Conservation (phyloP, 1,140 invertebrate genomes). For the Zophobas morio region DNA sequence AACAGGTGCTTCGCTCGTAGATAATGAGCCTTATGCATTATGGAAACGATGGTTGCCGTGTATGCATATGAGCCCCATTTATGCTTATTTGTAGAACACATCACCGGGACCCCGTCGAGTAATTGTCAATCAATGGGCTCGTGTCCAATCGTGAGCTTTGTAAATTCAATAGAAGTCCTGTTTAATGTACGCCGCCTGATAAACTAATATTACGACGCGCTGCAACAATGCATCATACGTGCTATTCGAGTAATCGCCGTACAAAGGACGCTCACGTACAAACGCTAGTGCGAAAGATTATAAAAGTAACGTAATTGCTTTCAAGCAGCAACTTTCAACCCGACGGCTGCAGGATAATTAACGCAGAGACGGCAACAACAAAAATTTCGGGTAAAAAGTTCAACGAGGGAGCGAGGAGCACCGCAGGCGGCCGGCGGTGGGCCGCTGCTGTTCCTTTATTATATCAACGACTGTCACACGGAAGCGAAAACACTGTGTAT, state of each 20-base stretch:
- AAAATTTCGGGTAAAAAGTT: too few relatives aligned
- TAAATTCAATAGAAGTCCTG: slow-evolving; percentile 17
- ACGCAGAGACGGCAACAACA: too few relatives aligned
- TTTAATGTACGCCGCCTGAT: not conserved
- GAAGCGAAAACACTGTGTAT: too few relatives aligned
- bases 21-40: slow-evolving; percentile 37
- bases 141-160: slow-evolving; percentile 11
- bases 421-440: too few relatives aligned
- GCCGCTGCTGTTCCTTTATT: too few relatives aligned
- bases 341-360: too few relatives aligned
- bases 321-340: too few relatives aligned
- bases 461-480: too few relatives aligned
- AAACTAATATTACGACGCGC: slow-evolving; percentile 1
- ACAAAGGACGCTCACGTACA: not conserved
- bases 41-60: slow-evolving; percentile 7
- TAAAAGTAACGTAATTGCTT: too few relatives aligned
- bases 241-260: not conserved
- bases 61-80: slow-evolving; percentile 40
- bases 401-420: too few relatives aligned
- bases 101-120: slow-evolving; percentile 12
- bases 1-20: not conserved
- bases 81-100: slow-evolving; percentile 29
- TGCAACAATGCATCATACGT: not conserved
- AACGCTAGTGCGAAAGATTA: too few relatives aligned
- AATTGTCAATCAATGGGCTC: slow-evolving; percentile 34